These are phyloP conservation scores for Parnassius apollo DNA, from an alignment of 2,888 invertebrate genomes.

Conservation along the genomic window DNA sequence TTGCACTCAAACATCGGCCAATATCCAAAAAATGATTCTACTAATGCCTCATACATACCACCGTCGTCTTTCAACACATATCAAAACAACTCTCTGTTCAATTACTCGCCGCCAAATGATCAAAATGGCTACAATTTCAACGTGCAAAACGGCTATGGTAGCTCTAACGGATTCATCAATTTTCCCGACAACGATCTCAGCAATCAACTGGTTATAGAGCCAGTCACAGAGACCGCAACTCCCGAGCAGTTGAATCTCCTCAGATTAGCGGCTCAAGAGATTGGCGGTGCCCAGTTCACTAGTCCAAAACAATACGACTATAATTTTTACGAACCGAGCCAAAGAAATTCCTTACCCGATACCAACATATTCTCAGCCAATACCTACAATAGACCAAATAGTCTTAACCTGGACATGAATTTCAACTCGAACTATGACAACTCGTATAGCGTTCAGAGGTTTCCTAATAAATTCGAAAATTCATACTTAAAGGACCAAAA, in stretches of 20 bases:
- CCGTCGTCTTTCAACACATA: slow-evolving; percentile 49
- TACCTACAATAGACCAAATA: slow-evolving; percentile 62
- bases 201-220: slow-evolving; percentile 56
- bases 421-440: slow-evolving; percentile 56
- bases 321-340: slow-evolving; percentile 72
- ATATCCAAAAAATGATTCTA: slow-evolving; percentile 57
- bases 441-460: slow-evolving; percentile 50
- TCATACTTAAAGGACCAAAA: slow-evolving; percentile 51
- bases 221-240: slow-evolving; percentile 55
- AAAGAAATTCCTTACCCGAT: slow-evolving; percentile 72
- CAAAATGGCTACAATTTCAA: slow-evolving; percentile 62
- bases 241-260: slow-evolving; percentile 73
- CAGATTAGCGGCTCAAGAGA: slow-evolving; percentile 75
- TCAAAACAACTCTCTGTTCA: slow-evolving; percentile 55
- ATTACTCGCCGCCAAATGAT: slow-evolving; percentile 56
- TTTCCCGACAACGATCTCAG: slow-evolving; percentile 61
- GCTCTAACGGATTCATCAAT: slow-evolving; percentile 61
- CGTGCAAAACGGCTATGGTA: slow-evolving; percentile 57
- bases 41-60: slow-evolving; percentile 50
- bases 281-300: slow-evolving; percentile 72
- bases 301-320: slow-evolving; percentile 64
- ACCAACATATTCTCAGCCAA: slow-evolving; percentile 57
- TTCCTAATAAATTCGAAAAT: slow-evolving; percentile 55
- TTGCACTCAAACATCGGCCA: slow-evolving; percentile 46
- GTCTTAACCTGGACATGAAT: slow-evolving; percentile 66